Base-by-base conservation (phyloP, 2,113 vertebrate species). In the Amphilophus citrinellus region DNA sequence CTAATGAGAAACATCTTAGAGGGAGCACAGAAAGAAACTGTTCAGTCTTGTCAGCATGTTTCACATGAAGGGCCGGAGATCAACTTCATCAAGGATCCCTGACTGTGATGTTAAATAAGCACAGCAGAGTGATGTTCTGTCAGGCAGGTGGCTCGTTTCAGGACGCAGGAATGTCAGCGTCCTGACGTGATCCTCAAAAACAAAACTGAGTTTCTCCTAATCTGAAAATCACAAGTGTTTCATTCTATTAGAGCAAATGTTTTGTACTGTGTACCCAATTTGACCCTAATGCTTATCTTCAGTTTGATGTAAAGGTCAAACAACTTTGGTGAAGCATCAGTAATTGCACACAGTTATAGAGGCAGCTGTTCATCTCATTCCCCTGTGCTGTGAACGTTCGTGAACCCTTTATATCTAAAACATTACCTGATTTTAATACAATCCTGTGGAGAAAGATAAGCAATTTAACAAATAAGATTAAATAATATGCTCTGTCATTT, bases 1-100 rank as follows among this genome's bases (percentile, higher is more conserved):
- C 86, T 92, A 90, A 94, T 92, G 92, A 94, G 87, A 90, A 80
- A 77, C 79, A 81, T 88, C 63, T 87, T 76, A 24, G 50, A 30
- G 62, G 35, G 56, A 84, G 73, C 44, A 66, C 78, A 86, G 83
- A 80, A 68, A 83, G 44, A 68, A 79, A 82, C 47, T 53, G 79
- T 75, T 85, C 3, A 58, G 60, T 60, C 62, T 17, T 1, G 3
- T 75, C 83, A 62, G 79, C 79, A 18, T 76, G 65, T 86, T 86
- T 90, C 73, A 71, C 75, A 39, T 77, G 53, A 63, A 65, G 83
- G 79, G 53, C 37, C 0, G 15, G 32, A 24, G 68, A 76, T 78
- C 77, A 71, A 2, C 53, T 88, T 77, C 82, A 82, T 76, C 71
- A n/a, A 83, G 58, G 79, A 30, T 61, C 63, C 62, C 77, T 57